These are phyloP conservation scores for Congeria kusceri DNA, from an alignment of 2,888 invertebrate species.

Conservation along the genomic window DNA sequence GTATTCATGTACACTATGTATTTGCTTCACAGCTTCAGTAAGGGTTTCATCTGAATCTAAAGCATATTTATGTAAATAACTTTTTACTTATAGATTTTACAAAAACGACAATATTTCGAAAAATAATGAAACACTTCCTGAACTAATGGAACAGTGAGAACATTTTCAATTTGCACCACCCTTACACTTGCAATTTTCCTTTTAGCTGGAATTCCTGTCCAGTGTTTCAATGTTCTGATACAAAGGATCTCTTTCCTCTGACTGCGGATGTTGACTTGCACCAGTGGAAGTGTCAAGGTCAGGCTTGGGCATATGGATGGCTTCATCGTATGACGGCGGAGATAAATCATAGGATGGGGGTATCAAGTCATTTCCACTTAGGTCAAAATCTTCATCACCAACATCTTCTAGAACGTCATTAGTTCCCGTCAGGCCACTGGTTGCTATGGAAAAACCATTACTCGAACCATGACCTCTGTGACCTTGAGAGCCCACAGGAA, in stretches of 20 bases:
- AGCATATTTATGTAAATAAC: too few species aligned
- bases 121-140: too few species aligned
- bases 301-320: conserved; percentile 69
- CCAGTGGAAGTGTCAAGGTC: conserved; percentile 3
- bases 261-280: conserved; percentile 1
- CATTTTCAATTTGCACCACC: too few species aligned
- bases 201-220: not conserved
- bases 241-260: conserved; percentile 45
- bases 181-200: not conserved
- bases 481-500: not conserved
- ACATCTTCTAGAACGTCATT: conserved; percentile 19
- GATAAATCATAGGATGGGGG: conserved; percentile 64
- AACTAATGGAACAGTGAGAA: too few species aligned
- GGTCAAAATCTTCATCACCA: conserved; percentile 51
- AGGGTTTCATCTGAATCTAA: too few species aligned
- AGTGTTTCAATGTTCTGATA: conserved; percentile 52
- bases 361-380: conserved; percentile 62
- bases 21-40: too few species aligned
- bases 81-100: too few species aligned
- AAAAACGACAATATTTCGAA: too few species aligned
- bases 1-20: too few species aligned
- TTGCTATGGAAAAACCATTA: not conserved
- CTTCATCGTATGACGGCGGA: conserved; percentile 73
- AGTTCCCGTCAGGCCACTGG: conserved; percentile 1
- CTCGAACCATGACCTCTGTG: conserved; percentile 11